Evolutionary conservation across 2,113 vertebrate genomes (phyloP), one percentile per base, ranked within the genome.

Genomic region (Corydoras maculifer): DNA sequence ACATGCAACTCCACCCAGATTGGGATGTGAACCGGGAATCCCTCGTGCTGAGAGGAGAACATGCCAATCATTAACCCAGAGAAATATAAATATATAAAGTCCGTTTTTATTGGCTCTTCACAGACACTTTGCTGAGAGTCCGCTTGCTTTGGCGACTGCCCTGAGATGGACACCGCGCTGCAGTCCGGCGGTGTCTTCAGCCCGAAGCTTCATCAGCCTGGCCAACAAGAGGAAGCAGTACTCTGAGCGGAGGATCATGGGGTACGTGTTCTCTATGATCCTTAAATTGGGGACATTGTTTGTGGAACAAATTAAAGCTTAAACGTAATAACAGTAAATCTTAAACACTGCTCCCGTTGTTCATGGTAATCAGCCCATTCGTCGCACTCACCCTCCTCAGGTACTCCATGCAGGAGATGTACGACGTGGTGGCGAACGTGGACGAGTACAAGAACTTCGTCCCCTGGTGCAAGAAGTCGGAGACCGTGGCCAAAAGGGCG

Each of bases 401-500:
- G 75, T 97, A 88, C 79, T 94, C 95, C 32, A 98, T 97, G 94
- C 93, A 91, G 87, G 94, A 98, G 82, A 98, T 98, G 95, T 97
- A 90, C 3, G 92, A 94, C 0, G 93, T 98, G 30, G 95, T 98
- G 55, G 82, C 94, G 80, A 95, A 95, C 4, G 93, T 98, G 49
- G 93, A 97, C n/a, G 94, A 97, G 5, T 98, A 98, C 82, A 93
- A 93, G 57, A 82, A 84, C 74, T 97, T 98, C 59, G 95, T 98
- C 67, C 95, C 95, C 2, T 98, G 94, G 94, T 98, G 95, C 83
- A 95, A 96, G 87, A 95, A 90, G 80, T 98, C 95, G 0, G 84
- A 88, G 78, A 93, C 94, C 72, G 79, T 97, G 25, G 88, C 92
- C 81, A 94, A 83, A 68, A 89, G 95, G 62, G 82, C 91, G 0